phyloP scores from a whole-genome alignment of 1,140 invertebrate species.

The Camponotus floridanus region DNA sequence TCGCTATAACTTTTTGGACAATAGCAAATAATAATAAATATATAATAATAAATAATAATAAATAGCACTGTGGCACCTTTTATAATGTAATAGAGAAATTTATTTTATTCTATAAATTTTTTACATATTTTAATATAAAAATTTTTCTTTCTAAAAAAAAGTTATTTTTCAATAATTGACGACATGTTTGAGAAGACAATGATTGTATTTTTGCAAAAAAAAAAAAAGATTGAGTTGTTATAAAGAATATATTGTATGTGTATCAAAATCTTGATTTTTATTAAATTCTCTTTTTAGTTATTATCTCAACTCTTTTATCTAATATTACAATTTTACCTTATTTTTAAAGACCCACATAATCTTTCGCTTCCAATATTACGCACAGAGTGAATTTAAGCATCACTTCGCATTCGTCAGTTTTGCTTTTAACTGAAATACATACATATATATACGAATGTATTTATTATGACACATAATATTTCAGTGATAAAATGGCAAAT shows the following conservation, averaged over 20 bases:
- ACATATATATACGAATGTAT: background rate
- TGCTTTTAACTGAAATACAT: conserved; percentile 37
- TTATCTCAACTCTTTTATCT: background rate
- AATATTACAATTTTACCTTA: background rate
- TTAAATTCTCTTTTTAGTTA: background rate
- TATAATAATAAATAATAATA: background rate
- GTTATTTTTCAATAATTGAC: background rate
- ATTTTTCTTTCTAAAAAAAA: background rate
- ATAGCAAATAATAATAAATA: background rate
- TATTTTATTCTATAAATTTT: conserved; percentile 3
- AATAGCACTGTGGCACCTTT: background rate
- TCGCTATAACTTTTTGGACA: too few species aligned
- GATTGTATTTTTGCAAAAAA: background rate
- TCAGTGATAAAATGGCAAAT: conserved; percentile 1
- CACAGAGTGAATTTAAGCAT: background rate
- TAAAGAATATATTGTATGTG: background rate
- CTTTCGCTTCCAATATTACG: background rate
- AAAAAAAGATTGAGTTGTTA: background rate
- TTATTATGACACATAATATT: background rate
- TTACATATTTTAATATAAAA: background rate
- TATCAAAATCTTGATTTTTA: background rate
- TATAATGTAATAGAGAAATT: background rate
- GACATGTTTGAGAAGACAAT: background rate
- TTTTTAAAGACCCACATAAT: too few species aligned
- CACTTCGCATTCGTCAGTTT: conserved; percentile 39